A percentile compares a stretch with the other conserved stretches of the same genome.
Evolutionary conservation across 2,113 vertebrate genomes (phyloP).

Genomic region (Prunella fulvescens): DNA sequence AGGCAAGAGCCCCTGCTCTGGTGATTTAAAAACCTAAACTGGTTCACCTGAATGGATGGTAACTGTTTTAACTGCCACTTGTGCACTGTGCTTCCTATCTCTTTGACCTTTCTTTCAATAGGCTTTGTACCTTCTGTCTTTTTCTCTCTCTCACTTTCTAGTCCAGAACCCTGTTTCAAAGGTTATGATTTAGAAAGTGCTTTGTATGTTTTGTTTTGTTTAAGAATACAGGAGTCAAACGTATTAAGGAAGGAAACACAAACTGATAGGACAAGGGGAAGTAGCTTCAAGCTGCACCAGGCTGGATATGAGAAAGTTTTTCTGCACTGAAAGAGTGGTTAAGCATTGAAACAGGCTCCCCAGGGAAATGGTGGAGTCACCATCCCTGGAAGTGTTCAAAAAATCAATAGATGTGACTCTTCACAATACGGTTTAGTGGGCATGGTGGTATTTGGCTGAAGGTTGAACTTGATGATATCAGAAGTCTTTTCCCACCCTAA

Average conservation of each 20-base stretch:
- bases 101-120: background rate
- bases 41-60: background rate
- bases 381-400: background rate
- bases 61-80: background rate
- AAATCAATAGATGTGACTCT: background rate
- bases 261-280: background rate
- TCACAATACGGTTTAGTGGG: background rate
- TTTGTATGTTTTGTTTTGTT: background rate
- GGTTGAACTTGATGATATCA: fast-evolving
- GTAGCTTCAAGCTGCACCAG: background rate
- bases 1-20: background rate
- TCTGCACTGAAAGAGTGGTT: background rate
- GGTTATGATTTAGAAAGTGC: background rate
- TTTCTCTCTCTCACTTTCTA: background rate
- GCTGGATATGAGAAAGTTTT: background rate
- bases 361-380: background rate
- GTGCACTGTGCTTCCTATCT: background rate
- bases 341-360: background rate
- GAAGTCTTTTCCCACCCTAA: background rate
- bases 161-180: background rate
- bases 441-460: background rate
- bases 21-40: background rate
- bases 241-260: background rate
- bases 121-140: background rate
- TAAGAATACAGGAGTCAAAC: background rate